Evolutionary conservation across 2,797 vertebrate genomes (phyloP), one percentile per base, ranked within the genome.

Genomic region (Neopelma chrysocephalum): DNA sequence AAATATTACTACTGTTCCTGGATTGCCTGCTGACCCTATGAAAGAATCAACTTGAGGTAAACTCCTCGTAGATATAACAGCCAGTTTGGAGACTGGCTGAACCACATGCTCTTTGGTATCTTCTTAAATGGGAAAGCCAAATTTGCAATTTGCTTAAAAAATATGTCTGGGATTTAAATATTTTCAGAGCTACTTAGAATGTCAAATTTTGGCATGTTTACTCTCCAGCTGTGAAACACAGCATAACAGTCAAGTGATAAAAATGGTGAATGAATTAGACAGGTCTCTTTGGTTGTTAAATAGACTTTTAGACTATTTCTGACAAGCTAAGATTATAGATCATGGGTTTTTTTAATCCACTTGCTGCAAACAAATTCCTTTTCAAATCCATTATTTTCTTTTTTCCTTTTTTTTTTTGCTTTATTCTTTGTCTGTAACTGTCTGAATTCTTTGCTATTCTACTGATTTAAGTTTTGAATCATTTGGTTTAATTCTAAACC

Each of bases 401-500:
- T 26, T n/a, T 43, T 40, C 14, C 5, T 42, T 54, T 20, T n/a
- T 27, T 54, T 68, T 20, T 13, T 38, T 40, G 36, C 5, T 50
- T 4, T 6, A 25, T 73, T 86, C 15, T 87, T 89, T 76, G 15
- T 82, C 51, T 25, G 40, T 45, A 4, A 32, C 42, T 68, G 8
- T 51, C 8, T n/a, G n/a, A n/a, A n/a, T n/a, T n/a, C n/a, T 76
- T 54, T 79, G 27, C 69, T 87, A 34, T 94, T 95, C 90, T 72
- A 69, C 81, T 83, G 72, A 61, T 91, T 91, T 51, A 85, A 83
- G 51, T 68, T 94, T 95, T 91, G 84, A 96, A 90, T 94, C 4
- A 11, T 88, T 95, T 96, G 80, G 94, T 97, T 97, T 97, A 92
- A 96, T 97, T 94, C 95, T 94, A 95, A 96, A 82, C 95, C 92